Percentiles rank a stretch among this genome's conserved stretches.
phyloP scores from a whole-genome alignment of 2,888 invertebrate species.

The Zele albiditarsus region DNA sequence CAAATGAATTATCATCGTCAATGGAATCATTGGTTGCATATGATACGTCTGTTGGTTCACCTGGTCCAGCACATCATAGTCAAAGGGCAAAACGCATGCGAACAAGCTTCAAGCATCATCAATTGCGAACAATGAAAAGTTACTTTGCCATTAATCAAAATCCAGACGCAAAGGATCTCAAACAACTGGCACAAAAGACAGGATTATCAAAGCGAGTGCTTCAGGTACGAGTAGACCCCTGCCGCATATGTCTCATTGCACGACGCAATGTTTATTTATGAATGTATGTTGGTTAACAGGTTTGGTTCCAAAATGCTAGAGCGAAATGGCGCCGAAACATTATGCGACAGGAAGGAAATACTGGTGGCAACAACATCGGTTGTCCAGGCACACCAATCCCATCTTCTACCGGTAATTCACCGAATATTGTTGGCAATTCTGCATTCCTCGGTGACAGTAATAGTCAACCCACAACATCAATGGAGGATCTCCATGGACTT shows the following conservation, averaged over 20 bases:
- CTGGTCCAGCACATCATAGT: constrained; percentile 79
- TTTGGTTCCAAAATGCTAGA: constrained; percentile 99
- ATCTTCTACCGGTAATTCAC: constrained; percentile 68
- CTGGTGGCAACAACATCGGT: constrained; percentile 58
- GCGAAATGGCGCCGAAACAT: constrained; percentile 98
- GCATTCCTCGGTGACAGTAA: constrained; percentile 74
- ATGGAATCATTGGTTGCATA: constrained; percentile 85
- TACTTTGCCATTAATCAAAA: constrained; percentile 99
- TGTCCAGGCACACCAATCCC: constrained; percentile 70
- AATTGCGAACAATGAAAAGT: constrained; percentile 98
- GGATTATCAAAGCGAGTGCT: constrained; percentile 97
- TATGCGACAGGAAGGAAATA: constrained; percentile 85
- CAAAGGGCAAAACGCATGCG: constrained; percentile 95
- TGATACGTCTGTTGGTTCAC: constrained; percentile 83
- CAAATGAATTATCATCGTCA: constrained; percentile 83
- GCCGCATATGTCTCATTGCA: neutral
- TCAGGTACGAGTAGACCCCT: constrained; percentile 80
- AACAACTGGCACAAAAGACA: constrained; percentile 98
- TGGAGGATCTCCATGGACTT: constrained; percentile 74
- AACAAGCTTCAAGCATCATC: constrained; percentile 99
- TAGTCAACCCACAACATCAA: constrained; percentile 74
- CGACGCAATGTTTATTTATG: neutral
- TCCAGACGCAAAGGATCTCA: constrained; percentile 99
- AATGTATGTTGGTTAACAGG: constrained; percentile 77
- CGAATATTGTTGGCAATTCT: constrained; percentile 68